These are phyloP conservation scores for Anodontia alba DNA, from an alignment of 2,888 invertebrate species.

Conservation along the genomic window DNA sequence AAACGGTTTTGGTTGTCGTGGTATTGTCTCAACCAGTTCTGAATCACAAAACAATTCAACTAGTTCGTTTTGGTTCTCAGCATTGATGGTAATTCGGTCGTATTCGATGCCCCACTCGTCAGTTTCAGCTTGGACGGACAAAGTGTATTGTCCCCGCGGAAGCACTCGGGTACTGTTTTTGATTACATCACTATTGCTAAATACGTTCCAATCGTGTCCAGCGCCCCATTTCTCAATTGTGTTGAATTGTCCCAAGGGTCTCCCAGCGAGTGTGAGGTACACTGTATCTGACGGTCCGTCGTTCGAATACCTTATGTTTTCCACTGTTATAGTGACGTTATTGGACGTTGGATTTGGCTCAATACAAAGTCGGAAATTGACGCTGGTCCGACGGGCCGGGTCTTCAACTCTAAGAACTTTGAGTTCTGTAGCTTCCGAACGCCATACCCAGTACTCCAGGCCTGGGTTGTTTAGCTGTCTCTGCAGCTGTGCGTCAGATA, in stretches of 20 bases:
- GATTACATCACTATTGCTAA: slow-evolving; percentile 24
- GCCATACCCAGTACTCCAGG: slow-evolving; percentile 39
- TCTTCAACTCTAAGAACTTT: slow-evolving; percentile 48
- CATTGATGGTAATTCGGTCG: slow-evolving; percentile 36
- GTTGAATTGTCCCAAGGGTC: slow-evolving; percentile 20
- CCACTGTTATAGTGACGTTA: slow-evolving; percentile 26
- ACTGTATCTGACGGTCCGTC: slow-evolving; percentile 50
- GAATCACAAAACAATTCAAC: neutral
- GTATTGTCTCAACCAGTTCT: neutral
- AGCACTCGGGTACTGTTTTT: slow-evolving; percentile 14
- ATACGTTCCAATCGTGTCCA: slow-evolving; percentile 57
- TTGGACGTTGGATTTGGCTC: slow-evolving; percentile 23
- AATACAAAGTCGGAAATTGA: slow-evolving; percentile 43
- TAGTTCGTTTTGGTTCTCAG: slow-evolving; percentile 21
- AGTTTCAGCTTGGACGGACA: slow-evolving; percentile 19
- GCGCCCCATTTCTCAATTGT: slow-evolving; percentile 51
- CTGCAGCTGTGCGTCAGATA: slow-evolving; percentile 19
- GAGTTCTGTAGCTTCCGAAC: slow-evolving; percentile 45
- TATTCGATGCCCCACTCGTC: slow-evolving; percentile 38
- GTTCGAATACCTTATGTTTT: slow-evolving; percentile 52
- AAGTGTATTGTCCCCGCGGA: slow-evolving; percentile 12
- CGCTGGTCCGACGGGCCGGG: slow-evolving; percentile 17
- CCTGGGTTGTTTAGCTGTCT: neutral
- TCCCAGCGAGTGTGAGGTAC: slow-evolving; percentile 34
- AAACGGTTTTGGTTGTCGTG: too few species aligned